phyloP scores from a whole-genome alignment of 1,140 invertebrate species.

The Ptiloglossa arizonensis region DNA sequence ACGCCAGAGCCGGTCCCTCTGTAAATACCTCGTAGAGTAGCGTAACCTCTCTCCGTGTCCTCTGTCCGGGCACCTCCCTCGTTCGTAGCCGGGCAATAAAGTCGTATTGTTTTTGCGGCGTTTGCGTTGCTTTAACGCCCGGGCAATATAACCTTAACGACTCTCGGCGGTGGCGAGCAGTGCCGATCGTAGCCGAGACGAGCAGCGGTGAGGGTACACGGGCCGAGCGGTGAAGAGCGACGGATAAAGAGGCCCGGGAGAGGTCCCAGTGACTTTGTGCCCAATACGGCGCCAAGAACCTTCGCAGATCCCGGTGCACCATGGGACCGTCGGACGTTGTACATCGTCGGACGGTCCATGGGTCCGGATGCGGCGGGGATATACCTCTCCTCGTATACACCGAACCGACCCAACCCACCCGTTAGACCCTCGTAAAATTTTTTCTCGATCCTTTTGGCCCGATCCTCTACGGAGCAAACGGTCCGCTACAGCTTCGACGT shows the following conservation, averaged over 20 bases:
- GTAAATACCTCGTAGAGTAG: slow-evolving; percentile 42
- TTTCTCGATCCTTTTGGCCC: slow-evolving; percentile 66
- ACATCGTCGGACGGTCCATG: slow-evolving; percentile 65
- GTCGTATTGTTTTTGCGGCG: slow-evolving; percentile 77
- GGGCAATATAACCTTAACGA: slow-evolving; percentile 79
- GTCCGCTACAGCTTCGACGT: slow-evolving; percentile 67
- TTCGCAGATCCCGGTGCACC: slow-evolving; percentile 52
- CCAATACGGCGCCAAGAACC: slow-evolving; percentile 71
- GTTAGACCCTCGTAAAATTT: slow-evolving; percentile 76
- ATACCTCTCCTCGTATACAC: slow-evolving; percentile 67
- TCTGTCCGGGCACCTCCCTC: background rate
- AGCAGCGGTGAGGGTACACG: too few species aligned
- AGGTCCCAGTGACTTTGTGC: slow-evolving; percentile 66
- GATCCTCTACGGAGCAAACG: slow-evolving; percentile 61
- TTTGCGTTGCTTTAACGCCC: slow-evolving; percentile 72
- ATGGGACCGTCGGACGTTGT: slow-evolving; percentile 65
- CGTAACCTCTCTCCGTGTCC: background rate
- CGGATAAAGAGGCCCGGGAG: slow-evolving; percentile 22
- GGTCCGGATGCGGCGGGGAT: slow-evolving; percentile 64
- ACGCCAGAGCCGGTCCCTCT: slow-evolving; percentile 28
- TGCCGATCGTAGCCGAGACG: slow-evolving; percentile 2
- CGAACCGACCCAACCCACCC: slow-evolving; percentile 63
- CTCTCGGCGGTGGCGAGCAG: slow-evolving; percentile 60
- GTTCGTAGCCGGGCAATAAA: slow-evolving; percentile 71
- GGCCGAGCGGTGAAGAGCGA: background rate